Conservation (phyloP, 2,113 vertebrate genomes). For the Probosciger aterrimus region DNA sequence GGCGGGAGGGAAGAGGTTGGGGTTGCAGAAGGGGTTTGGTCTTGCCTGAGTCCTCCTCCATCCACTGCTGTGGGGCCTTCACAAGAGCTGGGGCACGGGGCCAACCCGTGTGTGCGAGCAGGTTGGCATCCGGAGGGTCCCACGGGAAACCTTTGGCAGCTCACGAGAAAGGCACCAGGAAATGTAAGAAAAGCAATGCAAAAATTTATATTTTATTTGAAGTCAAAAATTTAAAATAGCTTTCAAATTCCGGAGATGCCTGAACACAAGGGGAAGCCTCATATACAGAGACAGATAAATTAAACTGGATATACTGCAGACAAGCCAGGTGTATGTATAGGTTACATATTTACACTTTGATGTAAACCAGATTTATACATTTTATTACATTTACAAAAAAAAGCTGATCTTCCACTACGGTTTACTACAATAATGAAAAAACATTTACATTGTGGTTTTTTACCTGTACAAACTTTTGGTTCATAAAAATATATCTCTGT, state of each 20-base stretch:
- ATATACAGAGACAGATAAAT: constrained; percentile 99
- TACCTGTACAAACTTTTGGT: constrained; percentile 97
- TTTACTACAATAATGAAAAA: constrained; percentile 97
- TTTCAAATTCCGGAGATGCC: constrained; percentile 96
- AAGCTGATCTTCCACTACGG: constrained; percentile 82
- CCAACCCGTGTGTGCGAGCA: accelerated
- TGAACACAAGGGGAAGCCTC: constrained; percentile 96
- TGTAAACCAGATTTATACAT: constrained; percentile 98
- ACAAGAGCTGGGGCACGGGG: not conserved
- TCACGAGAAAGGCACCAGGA: not conserved
- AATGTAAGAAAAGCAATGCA: constrained; percentile 77
- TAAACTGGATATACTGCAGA: constrained; percentile 97
- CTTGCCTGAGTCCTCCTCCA: not conserved
- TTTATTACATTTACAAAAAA: constrained; percentile 96
- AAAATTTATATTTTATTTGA: constrained; percentile 94
- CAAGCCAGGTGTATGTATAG: constrained; percentile 88
- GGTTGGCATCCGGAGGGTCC: not conserved
- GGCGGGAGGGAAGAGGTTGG: not conserved
- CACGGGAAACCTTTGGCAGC: not conserved
- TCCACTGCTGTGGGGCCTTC: not conserved
- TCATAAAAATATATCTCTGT: constrained; percentile 99
- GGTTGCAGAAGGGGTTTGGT: not conserved
- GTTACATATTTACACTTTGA: constrained; percentile 97
- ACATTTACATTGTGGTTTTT: constrained; percentile 90
- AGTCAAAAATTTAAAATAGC: constrained; percentile 99